These are phyloP conservation scores for Puntigrus tetrazona DNA, from an alignment of 2,113 vertebrate genomes.

Conservation along the genomic window DNA sequence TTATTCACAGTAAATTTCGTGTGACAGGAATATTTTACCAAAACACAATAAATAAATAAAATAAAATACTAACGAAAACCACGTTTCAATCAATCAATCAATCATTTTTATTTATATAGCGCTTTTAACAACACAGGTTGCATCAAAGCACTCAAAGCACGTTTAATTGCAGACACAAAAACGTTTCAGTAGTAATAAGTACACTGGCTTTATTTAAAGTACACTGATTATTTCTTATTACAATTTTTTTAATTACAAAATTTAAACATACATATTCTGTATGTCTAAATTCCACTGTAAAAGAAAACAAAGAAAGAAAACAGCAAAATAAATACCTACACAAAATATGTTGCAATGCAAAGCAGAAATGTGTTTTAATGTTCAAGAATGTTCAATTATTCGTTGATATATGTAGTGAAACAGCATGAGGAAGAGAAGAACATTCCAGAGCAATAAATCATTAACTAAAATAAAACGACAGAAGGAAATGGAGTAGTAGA, in stretches of 20 bases:
- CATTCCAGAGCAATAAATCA: not conserved
- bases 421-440: not conserved
- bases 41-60: not conserved
- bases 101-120: no score
- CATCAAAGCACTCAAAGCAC: no score
- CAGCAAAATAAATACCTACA: not conserved
- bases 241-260: no score
- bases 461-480: constrained; percentile 5
- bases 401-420: not conserved
- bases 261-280: no score
- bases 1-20: not conserved
- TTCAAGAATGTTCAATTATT: not conserved
- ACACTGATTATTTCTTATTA: no score
- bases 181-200: not conserved
- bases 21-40: not conserved
- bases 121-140: no score
- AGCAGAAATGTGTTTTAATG: not conserved
- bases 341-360: not conserved
- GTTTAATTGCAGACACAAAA: not conserved
- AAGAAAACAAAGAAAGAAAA: no score
- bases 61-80: not conserved
- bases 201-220: no score
- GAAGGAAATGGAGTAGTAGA: not conserved
- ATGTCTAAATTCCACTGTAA: no score
- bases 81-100: no score